A percentile compares a stretch with the other conserved stretches of the same genome.
Conservation (phyloP, 1,140 invertebrate genomes). For the Argopecten irradians region DNA sequence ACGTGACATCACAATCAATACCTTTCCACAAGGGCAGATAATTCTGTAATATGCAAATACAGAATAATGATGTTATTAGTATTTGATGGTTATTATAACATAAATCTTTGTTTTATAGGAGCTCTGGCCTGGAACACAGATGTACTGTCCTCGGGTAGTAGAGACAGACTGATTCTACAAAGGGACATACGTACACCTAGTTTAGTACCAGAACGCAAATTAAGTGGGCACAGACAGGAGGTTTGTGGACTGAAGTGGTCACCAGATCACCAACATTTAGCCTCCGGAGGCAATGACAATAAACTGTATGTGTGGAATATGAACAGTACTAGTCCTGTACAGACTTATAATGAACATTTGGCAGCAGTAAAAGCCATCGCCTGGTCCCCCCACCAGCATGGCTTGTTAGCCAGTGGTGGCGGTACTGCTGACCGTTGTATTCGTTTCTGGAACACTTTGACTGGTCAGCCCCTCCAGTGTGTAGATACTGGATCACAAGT, state of each 20-base stretch:
- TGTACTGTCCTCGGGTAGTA: conserved; percentile 95
- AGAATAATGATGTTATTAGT: too few relatives aligned
- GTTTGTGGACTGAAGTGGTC: conserved; percentile 99
- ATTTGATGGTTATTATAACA: too few relatives aligned
- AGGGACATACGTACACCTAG: conserved; percentile 94
- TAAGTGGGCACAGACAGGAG: conserved; percentile 97
- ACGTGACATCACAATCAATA: too few relatives aligned
- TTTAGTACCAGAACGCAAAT: conserved; percentile 76
- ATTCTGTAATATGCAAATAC: too few relatives aligned
- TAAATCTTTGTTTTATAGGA: conserved; percentile 80
- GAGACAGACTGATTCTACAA: conserved; percentile 96
- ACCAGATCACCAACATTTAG: conserved; percentile 97
- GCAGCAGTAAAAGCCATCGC: conserved; percentile 99
- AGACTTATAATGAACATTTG: conserved; percentile 98
- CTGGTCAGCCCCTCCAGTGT: conserved; percentile 99
- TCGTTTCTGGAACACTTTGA: conserved; percentile 99
- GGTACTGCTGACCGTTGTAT: conserved; percentile 94
- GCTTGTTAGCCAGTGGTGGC: conserved; percentile 96
- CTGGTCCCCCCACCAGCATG: conserved; percentile 99
- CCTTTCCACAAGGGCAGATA: too few relatives aligned
- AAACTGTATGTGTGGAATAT: conserved; percentile 98
- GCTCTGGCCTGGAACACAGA: conserved; percentile 99
- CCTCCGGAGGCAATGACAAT: conserved; percentile 99
- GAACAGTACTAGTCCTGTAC: conserved; percentile 81
- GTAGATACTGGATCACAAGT: conserved; percentile 99